Base-by-base conservation (phyloP, 2,888 invertebrate species). In the Meloe dianella region DNA sequence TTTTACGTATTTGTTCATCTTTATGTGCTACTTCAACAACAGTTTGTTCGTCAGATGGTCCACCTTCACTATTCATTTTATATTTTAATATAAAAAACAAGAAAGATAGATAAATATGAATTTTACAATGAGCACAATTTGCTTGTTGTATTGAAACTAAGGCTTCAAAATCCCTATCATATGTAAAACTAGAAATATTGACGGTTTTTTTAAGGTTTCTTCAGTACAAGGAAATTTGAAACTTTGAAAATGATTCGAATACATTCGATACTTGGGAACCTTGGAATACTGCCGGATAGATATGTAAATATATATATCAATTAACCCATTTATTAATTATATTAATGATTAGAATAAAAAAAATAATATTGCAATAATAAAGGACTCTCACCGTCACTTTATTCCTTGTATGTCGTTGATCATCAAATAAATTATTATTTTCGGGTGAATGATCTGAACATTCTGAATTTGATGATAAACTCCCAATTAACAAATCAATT, bases 31-130 rank as follows among this genome's bases (percentile, higher is more conserved):
- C 22, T 63, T 64, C 14, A 63, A 69, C 47, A 57, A 66, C 66
- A 59, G 41, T 30, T 38, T 64, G 65, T 57, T 70, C 71, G 17
- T 70, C 68, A 60, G 67, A 63, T 35, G 60, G 17, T 59, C 71
- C 64, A 67, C 69, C 71, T 68, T 73, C 75, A 72, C 72, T 75
- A 78, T 75, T 76, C 78, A 78, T 78, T 38, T 38, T 38, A 38
- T n/a, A n/a, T n/a, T n/a, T n/a, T n/a, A 32, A 32, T 32, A 32
- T 32, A 32, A 32, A 32, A n/a, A n/a, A n/a, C n/a, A n/a, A n/a
- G n/a, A n/a, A n/a, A n/a, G n/a, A n/a, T n/a, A n/a, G n/a, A n/a
- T n/a, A n/a, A n/a, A n/a, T n/a, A n/a, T n/a, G n/a, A n/a, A n/a
- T n/a, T n/a, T n/a, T n/a, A n/a, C n/a, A n/a, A n/a, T 32, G 17